phyloP scores from a whole-genome alignment of 2,888 invertebrate genomes.

The Agonopterix arenella region DNA sequence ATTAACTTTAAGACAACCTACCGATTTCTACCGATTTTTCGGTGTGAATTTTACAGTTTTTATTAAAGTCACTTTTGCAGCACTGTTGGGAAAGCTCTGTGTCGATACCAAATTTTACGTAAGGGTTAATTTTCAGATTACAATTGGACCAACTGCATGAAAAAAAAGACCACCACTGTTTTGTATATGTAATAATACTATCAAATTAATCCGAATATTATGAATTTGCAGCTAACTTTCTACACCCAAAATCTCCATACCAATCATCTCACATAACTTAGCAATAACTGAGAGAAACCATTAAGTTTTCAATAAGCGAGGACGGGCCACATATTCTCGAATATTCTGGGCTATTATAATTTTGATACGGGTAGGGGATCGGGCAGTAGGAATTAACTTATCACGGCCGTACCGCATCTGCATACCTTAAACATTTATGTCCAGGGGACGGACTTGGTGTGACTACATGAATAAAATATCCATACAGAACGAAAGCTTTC shows the following conservation, averaged over 20 bases:
- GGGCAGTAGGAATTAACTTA: constrained; percentile 73
- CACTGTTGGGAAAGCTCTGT: too few relatives aligned
- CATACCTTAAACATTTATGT: constrained; percentile 72
- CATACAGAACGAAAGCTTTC: too few relatives aligned
- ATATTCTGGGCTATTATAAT: constrained; percentile 58
- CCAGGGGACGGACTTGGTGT: constrained; percentile 39
- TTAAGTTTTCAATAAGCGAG: constrained; percentile 61
- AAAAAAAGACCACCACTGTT: too few relatives aligned
- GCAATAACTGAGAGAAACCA: constrained; percentile 40
- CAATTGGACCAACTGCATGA: too few relatives aligned
- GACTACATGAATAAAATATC: not conserved
- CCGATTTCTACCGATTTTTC: too few relatives aligned
- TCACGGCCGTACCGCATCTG: constrained; percentile 67
- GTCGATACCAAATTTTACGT: too few relatives aligned
- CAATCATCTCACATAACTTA: constrained; percentile 29
- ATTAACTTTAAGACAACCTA: too few relatives aligned
- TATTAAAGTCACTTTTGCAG: too few relatives aligned
- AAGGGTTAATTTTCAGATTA: too few relatives aligned
- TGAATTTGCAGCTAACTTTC: not conserved
- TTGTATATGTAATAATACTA: too few relatives aligned
- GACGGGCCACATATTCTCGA: constrained; percentile 56
- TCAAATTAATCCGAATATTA: not conserved
- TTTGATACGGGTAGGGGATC: constrained; percentile 72
- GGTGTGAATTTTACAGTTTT: too few relatives aligned
- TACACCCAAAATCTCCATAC: not conserved